Base-by-base conservation (phyloP, 1,140 invertebrate genomes). In the Leptonema lineaticorne region DNA sequence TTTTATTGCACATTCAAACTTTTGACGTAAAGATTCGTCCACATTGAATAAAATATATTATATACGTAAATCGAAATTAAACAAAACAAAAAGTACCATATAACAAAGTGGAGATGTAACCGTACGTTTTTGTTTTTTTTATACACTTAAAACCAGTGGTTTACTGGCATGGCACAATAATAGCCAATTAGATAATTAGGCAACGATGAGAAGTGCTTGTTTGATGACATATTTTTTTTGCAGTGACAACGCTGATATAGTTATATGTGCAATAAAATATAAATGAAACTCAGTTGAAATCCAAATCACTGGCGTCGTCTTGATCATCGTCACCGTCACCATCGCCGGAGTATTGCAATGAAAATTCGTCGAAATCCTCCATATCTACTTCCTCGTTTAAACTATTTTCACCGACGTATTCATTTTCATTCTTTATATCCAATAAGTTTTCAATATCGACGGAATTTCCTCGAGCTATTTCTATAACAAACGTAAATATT, bases 271-370 rank as follows among this genome's bases (percentile, higher is more conserved):
- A 69, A 60, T 67, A 63, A 53, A 57, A 29, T 56, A 11, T 53
- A 53, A 24, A 53, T 14, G 14, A 18, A 26, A 33, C 57, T 68
- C 69, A 67, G 37, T 70, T 70, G 63, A 70, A 59, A 48, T 73
- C 72, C 11, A 73, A 68, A 58, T 73, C 72, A 59, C 72, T 73
- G 22, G 60, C 70, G 29, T 69, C 70, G 28, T 71, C 71, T 30
- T 68, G 69, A n/a, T 73, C 72, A 1, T 70, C 72, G 9, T 73
- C 64, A 7, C 69, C 72, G 9, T 73, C 64, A 7, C 69, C 71
- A 0, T 68, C 68, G 41, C 67, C 58, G 8, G 64, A 37, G 20
- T 68, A 68, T 1, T 57, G 41, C n/a, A 37, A 8, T 16, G 58
- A 48, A 30, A 9, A 67, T 70, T 70, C 29, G 53, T 63, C 45